Conservation (phyloP, 2,888 invertebrate genomes). For the Synergus gifuensis region DNA sequence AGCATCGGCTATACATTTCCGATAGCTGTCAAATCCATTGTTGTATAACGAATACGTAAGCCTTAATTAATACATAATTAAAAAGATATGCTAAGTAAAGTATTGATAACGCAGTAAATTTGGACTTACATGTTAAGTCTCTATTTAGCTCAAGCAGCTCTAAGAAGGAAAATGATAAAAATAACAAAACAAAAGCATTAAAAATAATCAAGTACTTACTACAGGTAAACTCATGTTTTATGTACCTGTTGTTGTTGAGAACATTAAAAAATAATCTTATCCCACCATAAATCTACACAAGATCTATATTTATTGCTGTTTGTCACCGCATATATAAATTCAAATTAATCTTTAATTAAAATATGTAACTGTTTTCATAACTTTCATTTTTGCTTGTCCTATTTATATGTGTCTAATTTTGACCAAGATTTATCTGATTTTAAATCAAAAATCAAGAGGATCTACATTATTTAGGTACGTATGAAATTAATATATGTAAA, state of each 20-base stretch:
- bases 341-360: too few relatives aligned
- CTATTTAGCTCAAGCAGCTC: constrained; percentile 5
- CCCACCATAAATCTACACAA: constrained; percentile 71
- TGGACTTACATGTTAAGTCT: constrained; percentile 28
- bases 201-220: constrained; percentile 69
- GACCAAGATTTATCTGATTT: too few relatives aligned
- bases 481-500: too few relatives aligned
- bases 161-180: neutral
- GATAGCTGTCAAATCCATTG: neutral
- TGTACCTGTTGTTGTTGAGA: constrained; percentile 77
- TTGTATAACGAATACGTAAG: constrained; percentile 58
- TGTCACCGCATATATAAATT: constrained; percentile 19
- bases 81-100: constrained; percentile 3
- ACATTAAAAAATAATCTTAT: constrained; percentile 75
- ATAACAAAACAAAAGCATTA: constrained; percentile 47
- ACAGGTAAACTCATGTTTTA: constrained; percentile 74
- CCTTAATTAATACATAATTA: constrained; percentile 49
- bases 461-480: too few relatives aligned
- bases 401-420: too few relatives aligned
- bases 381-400: too few relatives aligned
- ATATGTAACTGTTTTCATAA: too few relatives aligned
- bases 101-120: constrained; percentile 30
- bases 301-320: constrained; percentile 58
- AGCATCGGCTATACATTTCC: neutral
- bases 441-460: too few relatives aligned